Evolutionary conservation across 23 tunicate genomes (phyloP).

Genomic region (Halocynthia aurantium): DNA sequence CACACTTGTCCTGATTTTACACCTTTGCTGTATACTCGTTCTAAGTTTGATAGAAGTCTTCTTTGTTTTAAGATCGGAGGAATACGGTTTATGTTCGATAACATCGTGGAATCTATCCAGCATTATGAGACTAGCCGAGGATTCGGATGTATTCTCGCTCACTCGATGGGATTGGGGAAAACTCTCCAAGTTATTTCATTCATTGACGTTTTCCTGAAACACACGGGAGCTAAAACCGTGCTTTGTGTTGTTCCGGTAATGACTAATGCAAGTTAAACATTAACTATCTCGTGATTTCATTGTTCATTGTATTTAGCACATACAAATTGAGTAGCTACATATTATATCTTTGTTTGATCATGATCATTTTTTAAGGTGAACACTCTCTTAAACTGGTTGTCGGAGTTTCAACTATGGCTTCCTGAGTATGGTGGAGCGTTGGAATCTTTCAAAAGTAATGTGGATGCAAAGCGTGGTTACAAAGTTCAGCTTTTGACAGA

Average conservation of each 20-base stretch:
- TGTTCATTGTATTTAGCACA: neutral
- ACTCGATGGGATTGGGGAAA: constrained; percentile 97
- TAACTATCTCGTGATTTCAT: neutral
- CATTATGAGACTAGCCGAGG: constrained; percentile 64
- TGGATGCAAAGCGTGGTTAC: constrained; percentile 39
- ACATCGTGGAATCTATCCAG: constrained; percentile 66
- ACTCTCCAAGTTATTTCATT: constrained; percentile 93
- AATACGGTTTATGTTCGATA: constrained; percentile 96
- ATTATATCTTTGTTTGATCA: neutral
- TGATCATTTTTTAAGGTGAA: constrained; percentile 54
- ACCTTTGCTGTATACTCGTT: no score
- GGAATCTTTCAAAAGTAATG: constrained; percentile 8
- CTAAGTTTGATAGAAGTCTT: no score
- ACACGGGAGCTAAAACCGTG: constrained; percentile 67
- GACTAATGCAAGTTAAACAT: neutral
- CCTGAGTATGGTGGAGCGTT: constrained; percentile 32
- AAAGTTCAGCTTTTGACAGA: constrained; percentile 62
- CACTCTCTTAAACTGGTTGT: constrained; percentile 86
- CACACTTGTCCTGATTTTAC: no score
- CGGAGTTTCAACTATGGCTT: constrained; percentile 94
- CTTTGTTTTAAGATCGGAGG: constrained; percentile 69
- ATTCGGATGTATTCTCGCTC: constrained; percentile 92
- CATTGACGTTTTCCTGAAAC: constrained; percentile 79
- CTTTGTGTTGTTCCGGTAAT: constrained; percentile 94
- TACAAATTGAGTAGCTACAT: neutral